These are phyloP conservation scores for Erpornis zantholeuca DNA, from an alignment of 2,113 vertebrate genomes.

Conservation along the genomic window DNA sequence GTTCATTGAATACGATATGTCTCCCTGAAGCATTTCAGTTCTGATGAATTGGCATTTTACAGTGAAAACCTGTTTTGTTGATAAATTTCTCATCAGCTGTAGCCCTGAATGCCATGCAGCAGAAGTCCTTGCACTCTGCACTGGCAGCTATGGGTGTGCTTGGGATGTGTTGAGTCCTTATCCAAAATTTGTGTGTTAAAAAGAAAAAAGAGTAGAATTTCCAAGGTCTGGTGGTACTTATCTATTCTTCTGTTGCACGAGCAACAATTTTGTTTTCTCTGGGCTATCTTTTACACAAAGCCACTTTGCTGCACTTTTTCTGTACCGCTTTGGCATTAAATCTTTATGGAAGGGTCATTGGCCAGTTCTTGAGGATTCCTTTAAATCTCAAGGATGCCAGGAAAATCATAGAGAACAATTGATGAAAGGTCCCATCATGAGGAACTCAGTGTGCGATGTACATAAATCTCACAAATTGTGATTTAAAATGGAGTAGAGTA, in stretches of 20 bases:
- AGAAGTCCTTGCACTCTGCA: neutral
- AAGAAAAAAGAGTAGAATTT: neutral
- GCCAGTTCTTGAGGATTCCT: neutral
- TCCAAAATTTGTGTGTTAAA: neutral
- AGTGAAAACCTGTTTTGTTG: slow-evolving; percentile 46
- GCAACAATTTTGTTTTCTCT: neutral
- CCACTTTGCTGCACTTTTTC: neutral
- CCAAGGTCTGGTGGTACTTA: neutral
- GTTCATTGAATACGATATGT: neutral
- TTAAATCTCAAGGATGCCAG: neutral
- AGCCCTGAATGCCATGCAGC: neutral
- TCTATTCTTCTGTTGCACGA: neutral
- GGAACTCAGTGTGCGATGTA: neutral
- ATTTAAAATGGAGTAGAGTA: neutral
- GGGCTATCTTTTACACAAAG: neutral
- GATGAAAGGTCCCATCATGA: neutral
- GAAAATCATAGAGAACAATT: slow-evolving; percentile 16
- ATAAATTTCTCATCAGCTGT: slow-evolving; percentile 9
- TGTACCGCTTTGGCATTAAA: neutral
- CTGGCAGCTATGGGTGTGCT: neutral
- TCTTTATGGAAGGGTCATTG: neutral
- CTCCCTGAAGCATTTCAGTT: slow-evolving; percentile 33
- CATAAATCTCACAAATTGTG: neutral
- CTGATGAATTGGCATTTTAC: slow-evolving; percentile 55
- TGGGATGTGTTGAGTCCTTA: neutral